These are phyloP conservation scores for Pollenia angustigena DNA, from an alignment of 2,888 invertebrate genomes.

Conservation along the genomic window DNA sequence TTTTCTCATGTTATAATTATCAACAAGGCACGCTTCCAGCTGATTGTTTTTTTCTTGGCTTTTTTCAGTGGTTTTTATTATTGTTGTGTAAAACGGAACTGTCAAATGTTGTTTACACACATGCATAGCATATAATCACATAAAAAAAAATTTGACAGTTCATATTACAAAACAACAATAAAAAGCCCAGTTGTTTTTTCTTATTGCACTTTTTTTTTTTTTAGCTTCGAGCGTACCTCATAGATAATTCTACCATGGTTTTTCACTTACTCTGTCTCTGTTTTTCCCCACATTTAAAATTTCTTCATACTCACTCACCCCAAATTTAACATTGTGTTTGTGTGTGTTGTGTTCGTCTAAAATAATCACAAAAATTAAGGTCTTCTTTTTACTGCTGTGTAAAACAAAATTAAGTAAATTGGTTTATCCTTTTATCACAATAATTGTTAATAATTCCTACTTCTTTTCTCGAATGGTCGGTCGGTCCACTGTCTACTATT, in stretches of 20 bases:
- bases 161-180: too few species aligned
- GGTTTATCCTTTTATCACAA: background rate
- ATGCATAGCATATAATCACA: too few species aligned
- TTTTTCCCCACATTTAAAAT: background rate
- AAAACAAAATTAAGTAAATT: slow-evolving; percentile 1
- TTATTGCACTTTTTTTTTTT: too few species aligned
- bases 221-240: too few species aligned
- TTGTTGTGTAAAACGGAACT: too few species aligned
- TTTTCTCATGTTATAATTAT: background rate
- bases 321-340: slow-evolving; percentile 6
- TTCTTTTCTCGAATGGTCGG: background rate
- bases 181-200: too few species aligned
- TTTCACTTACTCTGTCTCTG: background rate
- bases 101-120: too few species aligned
- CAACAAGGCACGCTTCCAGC: too few species aligned
- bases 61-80: too few species aligned
- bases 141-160: too few species aligned
- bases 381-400: background rate
- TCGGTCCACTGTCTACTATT: background rate
- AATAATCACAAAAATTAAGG: slow-evolving; percentile 4
- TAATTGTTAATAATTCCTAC: slow-evolving; percentile 1
- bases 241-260: too few species aligned
- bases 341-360: slow-evolving; percentile 28
- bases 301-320: slow-evolving; percentile 19
- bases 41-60: too few species aligned